A percentile compares a stretch with the other conserved stretches of the same genome.
Evolutionary conservation across 1,140 invertebrate species (phyloP).

Genomic region (Drosophila arizonae): DNA sequence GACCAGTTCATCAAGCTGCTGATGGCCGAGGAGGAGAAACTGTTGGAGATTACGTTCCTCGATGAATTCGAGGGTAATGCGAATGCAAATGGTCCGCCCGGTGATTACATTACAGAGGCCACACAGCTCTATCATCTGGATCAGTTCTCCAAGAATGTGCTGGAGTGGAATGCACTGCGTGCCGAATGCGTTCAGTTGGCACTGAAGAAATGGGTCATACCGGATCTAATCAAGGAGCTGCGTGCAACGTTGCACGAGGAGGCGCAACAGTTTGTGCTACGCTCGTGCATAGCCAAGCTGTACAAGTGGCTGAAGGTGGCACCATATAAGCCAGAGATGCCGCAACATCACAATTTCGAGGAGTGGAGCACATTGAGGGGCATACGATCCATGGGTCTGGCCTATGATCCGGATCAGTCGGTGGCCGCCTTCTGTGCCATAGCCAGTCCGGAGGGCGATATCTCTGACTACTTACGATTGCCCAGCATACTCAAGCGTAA

Average conservation of each 20-base stretch:
- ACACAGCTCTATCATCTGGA: slow-evolving; percentile 96
- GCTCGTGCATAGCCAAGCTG: slow-evolving; percentile 91
- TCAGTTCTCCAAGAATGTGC: slow-evolving; percentile 97
- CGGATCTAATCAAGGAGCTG: slow-evolving; percentile 94
- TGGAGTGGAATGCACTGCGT: slow-evolving; percentile 97
- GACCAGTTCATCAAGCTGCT: slow-evolving; percentile 95
- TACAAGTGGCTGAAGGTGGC: slow-evolving; percentile 96
- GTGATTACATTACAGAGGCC: slow-evolving; percentile 93
- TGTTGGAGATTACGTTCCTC: slow-evolving; percentile 89
- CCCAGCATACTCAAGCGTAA: slow-evolving; percentile 92
- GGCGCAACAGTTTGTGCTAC: slow-evolving; percentile 94
- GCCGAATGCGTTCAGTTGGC: slow-evolving; percentile 94
- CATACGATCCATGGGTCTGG: slow-evolving; percentile 92
- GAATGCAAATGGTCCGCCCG: slow-evolving; percentile 82
- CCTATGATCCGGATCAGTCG: slow-evolving; percentile 92
- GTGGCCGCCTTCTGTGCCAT: slow-evolving; percentile 95
- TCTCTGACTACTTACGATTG: slow-evolving; percentile 94
- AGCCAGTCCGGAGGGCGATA: slow-evolving; percentile 94
- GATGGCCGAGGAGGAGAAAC: slow-evolving; percentile 94
- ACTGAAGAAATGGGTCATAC: slow-evolving; percentile 93
- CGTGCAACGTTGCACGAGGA: slow-evolving; percentile 91
- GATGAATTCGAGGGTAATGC: slow-evolving; percentile 92
- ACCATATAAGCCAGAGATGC: slow-evolving; percentile 88
- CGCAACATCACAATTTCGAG: slow-evolving; percentile 92
- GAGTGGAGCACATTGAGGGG: slow-evolving; percentile 95